Conservation (phyloP, 2,888 invertebrate species). For the Zygothrica quintamaculata region DNA sequence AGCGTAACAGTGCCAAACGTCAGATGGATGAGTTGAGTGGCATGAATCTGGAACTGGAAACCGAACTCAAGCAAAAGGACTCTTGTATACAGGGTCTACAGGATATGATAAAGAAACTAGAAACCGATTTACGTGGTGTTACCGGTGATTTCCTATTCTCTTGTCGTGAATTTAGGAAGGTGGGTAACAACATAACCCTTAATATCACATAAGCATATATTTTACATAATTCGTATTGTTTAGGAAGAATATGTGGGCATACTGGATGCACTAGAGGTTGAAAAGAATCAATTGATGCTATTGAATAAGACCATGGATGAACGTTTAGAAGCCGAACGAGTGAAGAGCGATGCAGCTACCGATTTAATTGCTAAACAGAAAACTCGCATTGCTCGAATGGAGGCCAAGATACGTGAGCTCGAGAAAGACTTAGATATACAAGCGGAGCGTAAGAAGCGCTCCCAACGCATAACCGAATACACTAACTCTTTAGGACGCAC, state of each 20-base stretch:
- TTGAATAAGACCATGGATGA: constrained; percentile 70
- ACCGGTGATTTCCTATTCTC: constrained; percentile 83
- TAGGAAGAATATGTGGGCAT: constrained; percentile 83
- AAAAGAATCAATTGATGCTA: constrained; percentile 78
- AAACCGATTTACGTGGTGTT: constrained; percentile 79
- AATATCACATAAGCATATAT: background rate
- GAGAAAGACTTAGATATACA: constrained; percentile 79
- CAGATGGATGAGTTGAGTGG: constrained; percentile 71
- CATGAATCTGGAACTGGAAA: constrained; percentile 75
- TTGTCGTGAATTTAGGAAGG: constrained; percentile 83
- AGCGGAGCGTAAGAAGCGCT: constrained; percentile 80
- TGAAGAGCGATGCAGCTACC: constrained; percentile 59
- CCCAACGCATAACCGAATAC: constrained; percentile 82
- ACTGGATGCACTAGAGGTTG: constrained; percentile 81
- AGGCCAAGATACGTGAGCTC: constrained; percentile 80
- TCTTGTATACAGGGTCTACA: constrained; percentile 62
- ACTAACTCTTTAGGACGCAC: constrained; percentile 66
- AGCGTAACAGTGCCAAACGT: constrained; percentile 61
- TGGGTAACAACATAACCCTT: constrained; percentile 20
- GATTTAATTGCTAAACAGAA: constrained; percentile 80
- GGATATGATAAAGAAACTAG: constrained; percentile 69
- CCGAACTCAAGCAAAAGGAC: constrained; percentile 65
- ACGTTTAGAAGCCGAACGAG: constrained; percentile 74
- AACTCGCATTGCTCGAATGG: constrained; percentile 78
- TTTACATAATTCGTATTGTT: background rate